Conservation (phyloP, 23 tunicate species). For the Corella eumyota region DNA sequence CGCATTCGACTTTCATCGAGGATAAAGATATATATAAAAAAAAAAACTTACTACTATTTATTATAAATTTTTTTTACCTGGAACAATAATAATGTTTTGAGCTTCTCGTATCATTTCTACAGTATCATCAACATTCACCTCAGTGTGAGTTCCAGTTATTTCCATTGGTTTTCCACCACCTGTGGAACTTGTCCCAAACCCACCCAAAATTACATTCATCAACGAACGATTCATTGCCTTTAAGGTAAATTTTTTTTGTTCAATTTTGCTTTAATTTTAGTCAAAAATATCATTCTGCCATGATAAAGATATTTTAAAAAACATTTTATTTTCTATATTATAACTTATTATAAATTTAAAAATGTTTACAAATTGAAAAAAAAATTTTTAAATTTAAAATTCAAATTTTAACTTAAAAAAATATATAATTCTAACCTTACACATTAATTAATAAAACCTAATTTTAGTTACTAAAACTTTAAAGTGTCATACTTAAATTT, state of each 20-base stretch:
- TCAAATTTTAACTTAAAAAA: background rate
- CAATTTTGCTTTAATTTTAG: background rate
- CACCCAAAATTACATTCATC: constrained; percentile 83
- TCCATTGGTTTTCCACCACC: constrained; percentile 93
- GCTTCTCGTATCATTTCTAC: constrained; percentile 77
- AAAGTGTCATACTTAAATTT: background rate
- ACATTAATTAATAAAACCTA: background rate
- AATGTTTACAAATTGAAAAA: background rate
- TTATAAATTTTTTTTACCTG: constrained; percentile 60
- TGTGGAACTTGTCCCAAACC: constrained; percentile 79
- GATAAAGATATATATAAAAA: no score
- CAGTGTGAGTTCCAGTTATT: constrained; percentile 86
- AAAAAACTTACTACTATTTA: no score
- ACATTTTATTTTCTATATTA: no score
- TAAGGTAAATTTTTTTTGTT: background rate
- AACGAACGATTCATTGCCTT: constrained; percentile 94
- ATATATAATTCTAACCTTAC: background rate
- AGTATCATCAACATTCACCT: constrained; percentile 67
- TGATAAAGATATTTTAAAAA: no score
- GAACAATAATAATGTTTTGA: constrained; percentile 87
- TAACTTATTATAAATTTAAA: no score
- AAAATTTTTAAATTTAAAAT: background rate
- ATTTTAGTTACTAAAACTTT: background rate
- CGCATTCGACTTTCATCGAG: no score
- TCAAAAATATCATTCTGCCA: background rate